Evolutionary conservation across 2,113 vertebrate species (phyloP).

Genomic region (Perca schrenkii): DNA sequence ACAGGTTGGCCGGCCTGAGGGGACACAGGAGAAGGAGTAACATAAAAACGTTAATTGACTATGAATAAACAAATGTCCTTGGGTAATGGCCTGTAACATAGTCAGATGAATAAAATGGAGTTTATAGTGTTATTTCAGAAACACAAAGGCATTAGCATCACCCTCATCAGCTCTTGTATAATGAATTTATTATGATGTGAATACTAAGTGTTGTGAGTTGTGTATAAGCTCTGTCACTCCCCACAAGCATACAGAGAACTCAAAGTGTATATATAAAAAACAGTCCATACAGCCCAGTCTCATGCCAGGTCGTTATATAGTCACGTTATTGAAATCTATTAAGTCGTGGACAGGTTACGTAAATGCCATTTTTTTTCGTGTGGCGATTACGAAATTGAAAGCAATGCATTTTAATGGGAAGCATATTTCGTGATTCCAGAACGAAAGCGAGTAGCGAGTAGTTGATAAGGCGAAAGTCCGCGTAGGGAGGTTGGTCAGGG

Average conservation of each 20-base stretch:
- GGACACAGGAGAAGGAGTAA: slow-evolving; percentile 11
- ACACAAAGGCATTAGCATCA: slow-evolving; percentile 11
- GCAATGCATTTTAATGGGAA: no score
- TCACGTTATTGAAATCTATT: no score
- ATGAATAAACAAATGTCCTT: background rate
- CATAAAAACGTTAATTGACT: background rate
- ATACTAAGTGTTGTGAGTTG: background rate
- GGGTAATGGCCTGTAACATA: background rate
- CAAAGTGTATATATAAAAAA: background rate
- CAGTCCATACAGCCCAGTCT: no score
- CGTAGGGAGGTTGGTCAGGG: no score
- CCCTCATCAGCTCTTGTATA: slow-evolving; percentile 3
- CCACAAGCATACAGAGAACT: background rate
- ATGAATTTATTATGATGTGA: background rate
- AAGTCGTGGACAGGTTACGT: no score
- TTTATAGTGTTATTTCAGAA: slow-evolving; percentile 11
- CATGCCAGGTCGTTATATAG: no score
- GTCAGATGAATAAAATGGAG: slow-evolving; percentile 1
- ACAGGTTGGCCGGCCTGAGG: slow-evolving; percentile 92
- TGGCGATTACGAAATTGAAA: no score
- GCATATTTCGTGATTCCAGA: no score
- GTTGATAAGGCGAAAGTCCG: no score
- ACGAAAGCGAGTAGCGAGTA: no score
- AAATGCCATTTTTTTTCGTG: no score
- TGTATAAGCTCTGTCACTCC: background rate